These are phyloP conservation scores for Eleutherodactylus coqui DNA, from an alignment of 2,797 vertebrate genomes.

Conservation along the genomic window DNA sequence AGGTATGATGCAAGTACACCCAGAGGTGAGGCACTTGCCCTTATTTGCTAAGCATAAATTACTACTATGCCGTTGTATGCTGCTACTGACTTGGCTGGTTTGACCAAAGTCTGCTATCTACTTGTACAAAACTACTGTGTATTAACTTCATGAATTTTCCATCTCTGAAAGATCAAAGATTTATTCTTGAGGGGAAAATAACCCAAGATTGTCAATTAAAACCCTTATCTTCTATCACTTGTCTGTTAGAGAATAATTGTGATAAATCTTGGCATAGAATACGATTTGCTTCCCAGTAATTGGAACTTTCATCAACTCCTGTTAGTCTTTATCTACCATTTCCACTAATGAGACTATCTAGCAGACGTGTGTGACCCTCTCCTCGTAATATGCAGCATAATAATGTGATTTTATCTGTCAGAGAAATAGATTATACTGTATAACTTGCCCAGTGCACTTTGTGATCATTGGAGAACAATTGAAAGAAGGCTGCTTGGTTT, in stretches of 20 bases:
- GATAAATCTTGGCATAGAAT: neutral
- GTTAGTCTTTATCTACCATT: too few species aligned
- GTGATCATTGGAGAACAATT: neutral
- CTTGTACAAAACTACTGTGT: neutral
- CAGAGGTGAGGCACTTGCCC: neutral
- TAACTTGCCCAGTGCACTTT: neutral
- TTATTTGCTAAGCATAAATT: neutral
- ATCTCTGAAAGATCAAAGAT: neutral
- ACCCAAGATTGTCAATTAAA: neutral
- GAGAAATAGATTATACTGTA: neutral
- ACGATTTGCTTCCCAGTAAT: conserved; percentile 7
- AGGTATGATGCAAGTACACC: neutral
- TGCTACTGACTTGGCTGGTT: neutral
- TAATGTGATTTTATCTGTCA: neutral
- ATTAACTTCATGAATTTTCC: neutral
- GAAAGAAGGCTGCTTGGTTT: neutral
- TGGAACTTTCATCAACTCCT: neutral
- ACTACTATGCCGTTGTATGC: neutral
- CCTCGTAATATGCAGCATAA: neutral
- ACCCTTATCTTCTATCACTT: neutral
- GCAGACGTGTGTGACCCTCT: neutral
- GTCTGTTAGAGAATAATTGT: neutral
- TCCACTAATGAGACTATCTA: neutral
- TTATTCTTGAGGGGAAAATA: neutral
- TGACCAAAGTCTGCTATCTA: neutral